phyloP scores from a whole-genome alignment of 2,113 vertebrate genomes.

The Clarias gariepinus region DNA sequence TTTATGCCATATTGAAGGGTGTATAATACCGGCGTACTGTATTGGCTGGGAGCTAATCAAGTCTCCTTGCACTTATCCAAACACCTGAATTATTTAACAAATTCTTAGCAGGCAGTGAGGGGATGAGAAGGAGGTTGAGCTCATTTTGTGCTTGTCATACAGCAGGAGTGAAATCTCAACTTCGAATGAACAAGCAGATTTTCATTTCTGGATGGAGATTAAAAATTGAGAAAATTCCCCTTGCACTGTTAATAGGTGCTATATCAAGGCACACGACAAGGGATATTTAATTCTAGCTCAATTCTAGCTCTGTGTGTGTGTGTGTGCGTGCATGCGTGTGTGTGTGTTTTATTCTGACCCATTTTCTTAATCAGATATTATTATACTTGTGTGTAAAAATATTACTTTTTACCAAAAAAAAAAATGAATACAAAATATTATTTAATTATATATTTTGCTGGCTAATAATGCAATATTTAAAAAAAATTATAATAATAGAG shows the following conservation, averaged over 20 bases:
- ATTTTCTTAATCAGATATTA: not conserved
- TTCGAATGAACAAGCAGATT: slow-evolving; percentile 14
- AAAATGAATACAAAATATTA: not conserved
- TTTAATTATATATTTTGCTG: not conserved
- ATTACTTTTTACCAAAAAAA: not conserved
- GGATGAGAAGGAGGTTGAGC: not conserved
- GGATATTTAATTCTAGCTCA: not conserved
- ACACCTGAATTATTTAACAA: slow-evolving; percentile 15
- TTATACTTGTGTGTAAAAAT: not conserved
- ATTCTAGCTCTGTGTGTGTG: not conserved
- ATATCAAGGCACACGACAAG: not conserved
- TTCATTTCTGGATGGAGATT: slow-evolving; percentile 20
- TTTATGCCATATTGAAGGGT: slow-evolving; percentile 18
- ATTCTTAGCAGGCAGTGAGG: not conserved
- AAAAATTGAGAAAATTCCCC: not conserved
- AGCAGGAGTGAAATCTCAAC: not conserved
- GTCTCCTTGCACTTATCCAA: slow-evolving; percentile 27
- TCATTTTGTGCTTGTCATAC: not conserved
- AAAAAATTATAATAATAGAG: not conserved
- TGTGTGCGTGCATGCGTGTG: not conserved
- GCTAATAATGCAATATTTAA: not conserved
- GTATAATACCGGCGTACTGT: slow-evolving; percentile 31
- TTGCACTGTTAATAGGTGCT: not conserved
- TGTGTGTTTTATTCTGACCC: not conserved
- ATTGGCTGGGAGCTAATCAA: slow-evolving; percentile 36